Evolutionary conservation across 2,113 vertebrate species (phyloP).

Genomic region (Anoplopoma fimbria): DNA sequence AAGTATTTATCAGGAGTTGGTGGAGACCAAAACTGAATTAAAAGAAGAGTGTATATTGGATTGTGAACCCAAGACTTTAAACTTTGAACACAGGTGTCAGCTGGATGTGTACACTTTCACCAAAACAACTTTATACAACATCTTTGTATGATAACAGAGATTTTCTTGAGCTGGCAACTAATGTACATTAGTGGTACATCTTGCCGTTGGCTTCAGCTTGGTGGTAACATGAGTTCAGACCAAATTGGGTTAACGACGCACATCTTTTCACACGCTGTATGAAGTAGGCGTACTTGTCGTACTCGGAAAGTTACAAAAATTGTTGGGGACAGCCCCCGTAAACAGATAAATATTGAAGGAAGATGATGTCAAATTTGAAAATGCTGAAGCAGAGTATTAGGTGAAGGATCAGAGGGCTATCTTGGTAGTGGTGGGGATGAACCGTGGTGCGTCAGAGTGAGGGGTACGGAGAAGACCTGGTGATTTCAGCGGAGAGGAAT

Average conservation of each 20-base stretch:
- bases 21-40: not conserved
- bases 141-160: not conserved
- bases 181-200: not conserved
- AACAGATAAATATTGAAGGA: not conserved
- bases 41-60: not conserved
- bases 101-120: too few species aligned
- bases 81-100: too few species aligned
- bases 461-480: constrained; percentile 37
- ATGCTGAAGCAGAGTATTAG: not conserved
- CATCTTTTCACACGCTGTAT: not conserved
- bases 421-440: not conserved
- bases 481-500: constrained; percentile 72
- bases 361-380: not conserved
- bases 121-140: not conserved
- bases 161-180: not conserved
- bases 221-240: not conserved
- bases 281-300: not conserved
- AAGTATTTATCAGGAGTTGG: not conserved
- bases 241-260: not conserved
- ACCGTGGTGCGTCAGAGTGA: constrained; percentile 3
- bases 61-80: too few species aligned
- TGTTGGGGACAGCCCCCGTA: too few species aligned
- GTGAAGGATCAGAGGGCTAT: not conserved
- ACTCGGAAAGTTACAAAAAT: not conserved
- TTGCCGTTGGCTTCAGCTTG: not conserved